Base-by-base conservation (phyloP, 2,888 invertebrate genomes). In the Dione vanillae region DNA sequence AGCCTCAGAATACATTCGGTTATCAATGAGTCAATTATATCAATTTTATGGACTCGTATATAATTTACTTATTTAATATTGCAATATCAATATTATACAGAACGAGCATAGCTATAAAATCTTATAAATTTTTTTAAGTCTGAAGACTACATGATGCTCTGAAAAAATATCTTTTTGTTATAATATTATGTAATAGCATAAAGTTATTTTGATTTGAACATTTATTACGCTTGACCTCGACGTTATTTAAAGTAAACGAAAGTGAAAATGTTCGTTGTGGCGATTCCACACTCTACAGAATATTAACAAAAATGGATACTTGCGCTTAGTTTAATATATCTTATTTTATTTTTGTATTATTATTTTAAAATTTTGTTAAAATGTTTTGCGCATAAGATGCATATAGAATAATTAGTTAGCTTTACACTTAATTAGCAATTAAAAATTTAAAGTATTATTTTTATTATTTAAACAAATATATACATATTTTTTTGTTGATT, bases 161-260 rank as follows among this genome's bases (percentile, higher is more conserved):
- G 7, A 11, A 16, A 11, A 40, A 11, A 40, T n/a, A 37, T 37
- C n/a, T 56, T 56, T 56, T 12, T 1, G 37, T n/a, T 8, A 12
- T n/a, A n/a, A 37, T n/a, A n/a, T n/a, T n/a, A n/a, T n/a, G n/a
- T 54, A 54, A 54, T 54, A 37, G 54, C 16, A 12, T 10, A 37
- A 40, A 43, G 67, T 73, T 65, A 47, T 45, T 65, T 71, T 69
- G 66, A 49, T 51, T 59, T 20, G n/a, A 35, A 27, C 20, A 45
- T 41, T 73, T 69, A 61, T 58, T 66, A 56, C 14, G 37, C 59
- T 67, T 59, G 43, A 56, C 49, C 43, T 43, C 47, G 47, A 61
- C 41, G 43, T 56, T 70, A 67, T 70, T 67, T 65, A 71, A 66
- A 73, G 65, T 65, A 64, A 69, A 61, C 43, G 59, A 65, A 67